Evolutionary conservation across 2,888 invertebrate genomes (phyloP).

Genomic region (Incurvaria masculella): DNA sequence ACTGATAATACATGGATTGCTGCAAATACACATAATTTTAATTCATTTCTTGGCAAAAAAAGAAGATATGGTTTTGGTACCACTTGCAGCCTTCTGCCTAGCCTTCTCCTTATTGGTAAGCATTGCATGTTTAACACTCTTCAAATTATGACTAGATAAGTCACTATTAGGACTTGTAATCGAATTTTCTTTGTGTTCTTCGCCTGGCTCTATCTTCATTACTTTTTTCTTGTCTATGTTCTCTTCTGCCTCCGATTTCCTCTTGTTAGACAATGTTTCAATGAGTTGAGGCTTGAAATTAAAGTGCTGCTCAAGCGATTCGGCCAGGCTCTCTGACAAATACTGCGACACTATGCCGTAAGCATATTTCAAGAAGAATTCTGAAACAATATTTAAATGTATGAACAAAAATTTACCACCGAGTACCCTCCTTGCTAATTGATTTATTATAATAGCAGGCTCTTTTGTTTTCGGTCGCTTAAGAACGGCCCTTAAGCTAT

Average conservation of each 20-base stretch:
- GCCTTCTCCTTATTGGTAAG: slow-evolving; percentile 71
- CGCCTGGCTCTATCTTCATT: slow-evolving; percentile 31
- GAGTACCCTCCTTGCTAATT: no score
- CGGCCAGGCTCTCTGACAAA: slow-evolving; percentile 64
- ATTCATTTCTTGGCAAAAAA: slow-evolving; percentile 69
- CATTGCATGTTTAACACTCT: slow-evolving; percentile 45
- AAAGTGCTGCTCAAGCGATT: slow-evolving; percentile 61
- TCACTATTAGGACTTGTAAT: slow-evolving; percentile 29
- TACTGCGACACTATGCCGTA: slow-evolving; percentile 79
- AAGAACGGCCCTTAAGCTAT: no score
- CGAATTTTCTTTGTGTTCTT: slow-evolving; percentile 29
- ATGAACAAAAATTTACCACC: no score
- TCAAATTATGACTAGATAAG: slow-evolving; percentile 14
- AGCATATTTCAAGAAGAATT: slow-evolving; percentile 67
- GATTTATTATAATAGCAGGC: no score
- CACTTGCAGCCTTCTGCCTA: slow-evolving; percentile 71
- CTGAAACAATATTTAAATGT: slow-evolving; percentile 31
- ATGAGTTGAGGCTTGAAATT: slow-evolving; percentile 61
- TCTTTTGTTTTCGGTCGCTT: no score
- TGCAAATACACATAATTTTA: no score
- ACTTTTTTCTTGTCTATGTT: slow-evolving; percentile 35
- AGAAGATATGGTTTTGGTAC: slow-evolving; percentile 75
- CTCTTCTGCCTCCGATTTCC: slow-evolving; percentile 49
- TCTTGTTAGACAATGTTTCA: slow-evolving; percentile 44
- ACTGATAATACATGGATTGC: no score